Evolutionary conservation across 2,113 vertebrate species (phyloP).

Genomic region (Periophthalmus modestus): DNA sequence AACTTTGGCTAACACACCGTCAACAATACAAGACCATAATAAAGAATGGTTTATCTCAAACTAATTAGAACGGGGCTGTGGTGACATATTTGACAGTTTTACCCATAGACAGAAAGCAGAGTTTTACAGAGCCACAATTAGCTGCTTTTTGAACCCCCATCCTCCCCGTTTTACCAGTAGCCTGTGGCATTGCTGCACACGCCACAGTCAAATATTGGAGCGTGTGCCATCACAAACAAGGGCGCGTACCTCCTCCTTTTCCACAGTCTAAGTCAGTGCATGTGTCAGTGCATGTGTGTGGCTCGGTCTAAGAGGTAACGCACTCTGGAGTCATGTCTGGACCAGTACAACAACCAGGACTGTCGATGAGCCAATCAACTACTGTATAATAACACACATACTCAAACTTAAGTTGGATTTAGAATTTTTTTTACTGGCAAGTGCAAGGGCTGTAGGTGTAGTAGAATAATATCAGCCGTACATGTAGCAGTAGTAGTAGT

Average conservation of each 20-base stretch:
- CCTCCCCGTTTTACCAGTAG: conserved; percentile 44
- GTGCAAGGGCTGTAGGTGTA: too few species aligned
- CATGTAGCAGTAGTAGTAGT: too few species aligned
- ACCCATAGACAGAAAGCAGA: conserved; percentile 44
- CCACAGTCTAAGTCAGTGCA: conserved; percentile 32
- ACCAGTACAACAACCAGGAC: not conserved
- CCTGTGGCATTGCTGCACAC: conserved; percentile 54
- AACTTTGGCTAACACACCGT: not conserved
- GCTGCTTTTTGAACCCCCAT: conserved; percentile 20
- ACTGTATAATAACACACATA: not conserved
- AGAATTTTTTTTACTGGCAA: too few species aligned
- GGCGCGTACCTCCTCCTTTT: conserved; percentile 60
- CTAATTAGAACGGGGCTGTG: conserved; percentile 13
- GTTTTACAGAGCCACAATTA: conserved; percentile 45
- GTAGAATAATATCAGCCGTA: too few species aligned
- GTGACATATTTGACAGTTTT: conserved; percentile 23
- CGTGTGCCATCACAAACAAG: conserved; percentile 73
- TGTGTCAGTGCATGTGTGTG: conserved; percentile 21
- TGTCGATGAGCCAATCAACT: not conserved
- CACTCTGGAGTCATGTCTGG: conserved; percentile 37
- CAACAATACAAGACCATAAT: not conserved
- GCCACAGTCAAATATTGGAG: conserved; percentile 71
- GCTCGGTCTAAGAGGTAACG: conserved; percentile 6
- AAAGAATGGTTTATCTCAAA: not conserved
- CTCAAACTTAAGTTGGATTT: too few species aligned